Conservation (phyloP, 2,113 vertebrate species). For the Corvus cornix region DNA sequence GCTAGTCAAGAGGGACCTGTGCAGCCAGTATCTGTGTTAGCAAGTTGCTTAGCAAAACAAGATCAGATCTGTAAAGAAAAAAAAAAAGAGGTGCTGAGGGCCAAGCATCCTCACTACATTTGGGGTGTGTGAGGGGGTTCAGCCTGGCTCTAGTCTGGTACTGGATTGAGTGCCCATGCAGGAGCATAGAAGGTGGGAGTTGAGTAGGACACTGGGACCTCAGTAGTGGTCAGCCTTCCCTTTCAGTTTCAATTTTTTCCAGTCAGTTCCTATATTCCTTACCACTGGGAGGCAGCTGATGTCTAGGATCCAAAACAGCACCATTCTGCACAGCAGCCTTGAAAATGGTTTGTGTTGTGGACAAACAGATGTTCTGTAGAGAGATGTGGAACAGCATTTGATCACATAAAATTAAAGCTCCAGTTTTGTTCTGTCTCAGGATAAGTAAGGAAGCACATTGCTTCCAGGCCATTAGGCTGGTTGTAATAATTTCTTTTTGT, state of each 20-base stretch:
- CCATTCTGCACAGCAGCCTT: not conserved
- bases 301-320: not conserved
- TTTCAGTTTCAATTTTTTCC: not conserved
- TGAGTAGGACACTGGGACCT: not conserved
- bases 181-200: not conserved
- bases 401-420: not conserved
- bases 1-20: not conserved
- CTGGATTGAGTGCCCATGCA: not conserved
- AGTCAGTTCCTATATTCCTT: not conserved
- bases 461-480: not conserved
- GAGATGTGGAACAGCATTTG: not conserved
- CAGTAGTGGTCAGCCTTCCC: not conserved
- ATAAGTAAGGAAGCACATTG: not conserved
- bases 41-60: not conserved
- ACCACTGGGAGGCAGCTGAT: constrained; percentile 22
- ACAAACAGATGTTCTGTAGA: not conserved
- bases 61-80: not conserved
- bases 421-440: not conserved
- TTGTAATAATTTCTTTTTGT: not conserved
- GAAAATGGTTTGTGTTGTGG: not conserved
- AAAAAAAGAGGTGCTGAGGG: not conserved
- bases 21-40: not conserved
- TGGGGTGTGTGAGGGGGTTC: not conserved
- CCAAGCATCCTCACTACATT: fast-evolving
- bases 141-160: not conserved